phyloP scores from a whole-genome alignment of 2,113 vertebrate genomes.

The Onychostruthus taczanowskii region DNA sequence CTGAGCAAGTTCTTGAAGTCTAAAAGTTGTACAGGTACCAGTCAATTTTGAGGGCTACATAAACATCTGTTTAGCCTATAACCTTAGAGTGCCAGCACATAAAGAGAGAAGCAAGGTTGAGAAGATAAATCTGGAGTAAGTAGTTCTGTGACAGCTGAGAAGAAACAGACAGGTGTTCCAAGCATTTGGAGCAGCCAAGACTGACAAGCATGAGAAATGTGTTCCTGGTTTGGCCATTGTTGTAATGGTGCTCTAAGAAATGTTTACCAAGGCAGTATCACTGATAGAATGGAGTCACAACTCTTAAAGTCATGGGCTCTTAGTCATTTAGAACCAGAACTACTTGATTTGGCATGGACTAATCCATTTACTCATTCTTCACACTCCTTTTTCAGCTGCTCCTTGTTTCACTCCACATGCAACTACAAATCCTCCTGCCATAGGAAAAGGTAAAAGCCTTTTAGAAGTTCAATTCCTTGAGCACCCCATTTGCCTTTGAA shows the following conservation, averaged over 20 bases:
- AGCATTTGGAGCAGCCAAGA: not conserved
- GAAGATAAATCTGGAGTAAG: slow-evolving; percentile 46
- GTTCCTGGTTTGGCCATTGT: not conserved
- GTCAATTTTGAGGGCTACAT: not conserved
- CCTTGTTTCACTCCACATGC: not conserved
- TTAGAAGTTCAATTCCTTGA: not conserved
- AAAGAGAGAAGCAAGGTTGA: not conserved
- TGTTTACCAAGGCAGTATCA: not conserved
- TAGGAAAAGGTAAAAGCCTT: not conserved
- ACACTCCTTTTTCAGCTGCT: not conserved
- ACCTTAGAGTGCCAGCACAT: not conserved
- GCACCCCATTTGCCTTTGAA: not conserved
- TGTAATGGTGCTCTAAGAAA: not conserved
- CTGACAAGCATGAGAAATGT: slow-evolving; percentile 18
- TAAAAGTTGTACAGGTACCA: not conserved
- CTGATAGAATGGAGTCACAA: not conserved
- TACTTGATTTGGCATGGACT: slow-evolving; percentile 12
- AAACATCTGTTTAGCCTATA: not conserved
- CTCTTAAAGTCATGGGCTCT: not conserved
- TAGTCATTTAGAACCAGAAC: slow-evolving; percentile 29
- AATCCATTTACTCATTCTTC: slow-evolving; percentile 26
- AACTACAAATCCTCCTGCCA: not conserved
- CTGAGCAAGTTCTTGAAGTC: not conserved
- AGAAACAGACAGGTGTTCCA: slow-evolving; percentile 25
- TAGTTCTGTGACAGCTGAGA: not conserved